Base-by-base conservation (phyloP, 2,888 invertebrate genomes). In the Auanema freiburgensis region DNA sequence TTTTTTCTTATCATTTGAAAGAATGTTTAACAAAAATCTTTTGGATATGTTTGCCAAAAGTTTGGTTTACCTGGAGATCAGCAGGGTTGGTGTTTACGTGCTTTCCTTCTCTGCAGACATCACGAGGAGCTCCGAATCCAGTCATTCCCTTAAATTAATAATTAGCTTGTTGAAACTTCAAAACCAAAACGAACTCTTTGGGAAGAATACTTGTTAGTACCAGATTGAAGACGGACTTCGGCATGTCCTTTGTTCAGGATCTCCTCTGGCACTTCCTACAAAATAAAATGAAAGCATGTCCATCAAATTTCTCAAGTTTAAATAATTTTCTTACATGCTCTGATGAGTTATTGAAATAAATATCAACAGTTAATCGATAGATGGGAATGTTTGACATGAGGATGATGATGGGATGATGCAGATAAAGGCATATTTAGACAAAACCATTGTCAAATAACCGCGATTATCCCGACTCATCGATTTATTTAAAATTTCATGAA, bases 191-290 rank as follows among this genome's bases (percentile, higher is more conserved):
- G 33, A 49, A 67, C 72, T 63, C 77, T 81, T 68, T 80, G 80
- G 12, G 83, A 83, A 70, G 72, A 78, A 64, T 76, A 80, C 57
- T 79, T 71, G 67, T 77, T 77, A 23, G 72, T 70, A 67, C 83
- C 83, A 46, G 82, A 81, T 65, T 83, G 83, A 21, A 83, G 81
- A 66, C 83, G 80, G 54, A 83, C 83, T 72, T 83, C 83, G 52
- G 80, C 80, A 61, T 83, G 79, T 14, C 74, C 65, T 46, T 75
- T 72, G 60, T 78, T 66, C 40, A 72, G 63, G 54, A 84, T 72
- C 23, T 83, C 83, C 54, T 83, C 83, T 53, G 83, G 83, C 42
- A 83, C 60, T 57, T 83, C 83, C 77, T 80, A 63, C 43, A 46
- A 21, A 8, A 3, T 5, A 46, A 5, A 5, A 21, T 46, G 3